Base-by-base conservation (phyloP, 2,888 invertebrate species). In the Rotaria socialis region DNA sequence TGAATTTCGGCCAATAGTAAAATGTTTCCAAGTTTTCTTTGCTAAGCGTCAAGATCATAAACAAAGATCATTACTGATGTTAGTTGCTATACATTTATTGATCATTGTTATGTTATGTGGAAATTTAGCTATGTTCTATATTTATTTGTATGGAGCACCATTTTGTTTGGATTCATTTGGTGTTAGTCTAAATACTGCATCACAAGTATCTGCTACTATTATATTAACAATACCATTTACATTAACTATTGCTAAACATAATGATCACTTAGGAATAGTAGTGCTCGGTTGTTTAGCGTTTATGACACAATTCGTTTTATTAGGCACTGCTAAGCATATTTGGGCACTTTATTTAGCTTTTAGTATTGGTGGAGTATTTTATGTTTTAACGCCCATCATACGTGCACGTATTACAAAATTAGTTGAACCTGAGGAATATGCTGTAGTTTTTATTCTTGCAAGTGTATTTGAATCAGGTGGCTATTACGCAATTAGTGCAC, bases 391-490 rank as follows among this genome's bases (percentile, higher is more conserved):
- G 2, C 47, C 47, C 3, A n/a, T 80, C 24, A 24, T 80, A 8
- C 80, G 80, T 24, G 47, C 80, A n/a, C 80, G 80, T 24, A 80
- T 80, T 19, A 80, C 80, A 47, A 80, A 80, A 80, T 7, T 47
- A 47, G 80, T 80, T 80, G 80, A 80, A n/a, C 47, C 47, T 3
- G 1, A 24, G 24, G 80, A 80, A 47, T 80, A 80, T 80, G 80
- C 80, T n/a, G 80, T n/a, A 0, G 80, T 80, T 14, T 80, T 80
- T n/a, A 47, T 80, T 14, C 47, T 80, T 47, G 80, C 80, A 24
- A n/a, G 47, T n/a, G n/a, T 80, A n/a, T 24, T 80, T 4, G 80
- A 80, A 47, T 47, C 80, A 22, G 80, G 47, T 80, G 80, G 80
- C 19, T 47, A 7, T n/a, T 80, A 80, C 47, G 80, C 80, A 22